Conservation (phyloP, 2,888 invertebrate species). For the Drosophila macrospina region DNA sequence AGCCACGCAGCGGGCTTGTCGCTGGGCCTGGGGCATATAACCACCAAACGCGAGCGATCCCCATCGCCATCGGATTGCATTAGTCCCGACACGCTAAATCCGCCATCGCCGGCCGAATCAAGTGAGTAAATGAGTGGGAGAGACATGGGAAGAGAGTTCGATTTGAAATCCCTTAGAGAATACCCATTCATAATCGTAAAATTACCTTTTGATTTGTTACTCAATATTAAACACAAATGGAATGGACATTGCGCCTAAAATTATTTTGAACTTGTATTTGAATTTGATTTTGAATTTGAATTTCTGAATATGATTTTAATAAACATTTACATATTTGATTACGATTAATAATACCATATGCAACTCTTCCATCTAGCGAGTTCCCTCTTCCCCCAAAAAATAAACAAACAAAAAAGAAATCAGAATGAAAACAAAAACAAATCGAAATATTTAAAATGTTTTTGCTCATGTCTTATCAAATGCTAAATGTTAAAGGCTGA, state of each 20-base stretch:
- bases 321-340: conserved; percentile 34
- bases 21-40: conserved; percentile 88
- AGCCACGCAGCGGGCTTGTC: conserved; percentile 87
- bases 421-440: conserved; percentile 14
- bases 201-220: conserved; percentile 37
- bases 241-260: conserved; percentile 74
- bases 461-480: conserved; percentile 82
- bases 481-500: conserved; percentile 84
- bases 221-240: conserved; percentile 70
- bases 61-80: conserved; percentile 95
- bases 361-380: conserved; percentile 54
- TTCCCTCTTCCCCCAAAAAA: conserved; percentile 15
- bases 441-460: conserved; percentile 53
- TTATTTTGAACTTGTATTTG: conserved; percentile 55
- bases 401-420: not conserved
- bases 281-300: too few species aligned
- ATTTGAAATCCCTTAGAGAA: conserved; percentile 4
- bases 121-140: conserved; percentile 88
- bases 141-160: not conserved
- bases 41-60: conserved; percentile 93
- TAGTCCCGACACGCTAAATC: conserved; percentile 95
- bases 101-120: conserved; percentile 95
- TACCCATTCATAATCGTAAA: conserved; percentile 19
- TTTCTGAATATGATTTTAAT: conserved; percentile 51
- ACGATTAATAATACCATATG: conserved; percentile 26